Conservation (phyloP, 2,888 invertebrate species). For the Apodemia duryi region DNA sequence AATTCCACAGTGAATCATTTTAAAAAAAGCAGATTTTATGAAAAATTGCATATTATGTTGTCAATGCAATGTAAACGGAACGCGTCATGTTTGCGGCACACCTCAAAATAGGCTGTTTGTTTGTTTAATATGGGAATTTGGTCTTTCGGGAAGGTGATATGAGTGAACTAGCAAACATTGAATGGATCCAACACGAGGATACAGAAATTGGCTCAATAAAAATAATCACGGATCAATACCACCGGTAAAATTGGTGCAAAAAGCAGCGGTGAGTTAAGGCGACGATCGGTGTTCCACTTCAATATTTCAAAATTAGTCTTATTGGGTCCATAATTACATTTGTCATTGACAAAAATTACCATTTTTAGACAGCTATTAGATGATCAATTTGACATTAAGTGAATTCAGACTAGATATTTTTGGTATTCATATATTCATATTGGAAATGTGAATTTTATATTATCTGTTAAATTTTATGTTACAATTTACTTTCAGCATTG, state of each 20-base stretch:
- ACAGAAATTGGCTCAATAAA: conserved; percentile 1
- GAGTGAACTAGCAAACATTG: conserved; percentile 13
- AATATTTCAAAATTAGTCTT: not conserved
- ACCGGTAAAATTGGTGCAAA: conserved; percentile 11
- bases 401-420: no score
- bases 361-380: no score
- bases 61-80: conserved; percentile 11
- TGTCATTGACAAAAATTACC: not conserved
- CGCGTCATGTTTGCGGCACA: conserved; percentile 4
- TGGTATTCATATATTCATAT: no score
- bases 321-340: not conserved
- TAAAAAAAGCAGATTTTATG: conserved; percentile 31
- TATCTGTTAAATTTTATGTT: not conserved
- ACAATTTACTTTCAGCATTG: not conserved
- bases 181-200: conserved; percentile 11
- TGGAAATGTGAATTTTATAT: no score
- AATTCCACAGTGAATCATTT: conserved; percentile 37
- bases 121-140: conserved; percentile 1
- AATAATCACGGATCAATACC: conserved; percentile 9
- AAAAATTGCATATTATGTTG: conserved; percentile 16
- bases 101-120: conserved; percentile 2
- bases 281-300: conserved; percentile 7
- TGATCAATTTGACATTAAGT: not conserved
- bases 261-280: conserved; percentile 10
- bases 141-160: conserved; percentile 7